Percentiles rank a stretch among this genome's conserved stretches.
Conservation (phyloP, 92 coral and sea anemone species). For the Pocillopora grandis region DNA sequence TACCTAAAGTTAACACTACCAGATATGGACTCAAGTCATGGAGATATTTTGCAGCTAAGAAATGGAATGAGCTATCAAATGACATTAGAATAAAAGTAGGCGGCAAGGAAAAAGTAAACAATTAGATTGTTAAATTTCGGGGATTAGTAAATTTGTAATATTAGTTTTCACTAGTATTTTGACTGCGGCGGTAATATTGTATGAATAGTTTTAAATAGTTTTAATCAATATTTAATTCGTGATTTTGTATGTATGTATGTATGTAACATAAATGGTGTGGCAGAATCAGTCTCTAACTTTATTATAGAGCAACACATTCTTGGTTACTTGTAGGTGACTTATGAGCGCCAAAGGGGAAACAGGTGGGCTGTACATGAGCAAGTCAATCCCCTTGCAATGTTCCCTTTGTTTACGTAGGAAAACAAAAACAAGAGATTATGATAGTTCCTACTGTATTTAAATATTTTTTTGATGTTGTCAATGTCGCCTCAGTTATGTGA, state of each 20-base stretch:
- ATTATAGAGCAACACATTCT: too few relatives aligned
- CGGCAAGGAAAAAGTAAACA: not conserved
- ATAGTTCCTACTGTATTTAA: too few relatives aligned
- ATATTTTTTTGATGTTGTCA: too few relatives aligned
- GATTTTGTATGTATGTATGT: not conserved
- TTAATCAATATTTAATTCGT: not conserved
- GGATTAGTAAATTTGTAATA: not conserved
- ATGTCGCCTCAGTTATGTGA: too few relatives aligned
- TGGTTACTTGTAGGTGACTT: too few relatives aligned
- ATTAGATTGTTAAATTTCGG: constrained; percentile 3
- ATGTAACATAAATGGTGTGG: too few relatives aligned
- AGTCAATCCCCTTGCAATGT: too few relatives aligned
- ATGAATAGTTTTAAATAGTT: not conserved
- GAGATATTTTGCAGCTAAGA: constrained; percentile 21
- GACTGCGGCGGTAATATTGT: not conserved
- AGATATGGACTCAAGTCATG: constrained; percentile 48
- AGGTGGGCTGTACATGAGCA: too few relatives aligned
- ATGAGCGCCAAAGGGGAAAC: too few relatives aligned
- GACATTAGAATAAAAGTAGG: constrained; percentile 5
- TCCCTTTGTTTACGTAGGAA: too few relatives aligned
- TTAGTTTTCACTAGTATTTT: not conserved
- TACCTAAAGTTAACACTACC: constrained; percentile 36
- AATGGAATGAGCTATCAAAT: constrained; percentile 19
- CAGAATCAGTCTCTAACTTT: too few relatives aligned
- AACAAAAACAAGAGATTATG: too few relatives aligned